Base-by-base conservation (phyloP, 2,888 invertebrate species). In the Epinotia bilunana region DNA sequence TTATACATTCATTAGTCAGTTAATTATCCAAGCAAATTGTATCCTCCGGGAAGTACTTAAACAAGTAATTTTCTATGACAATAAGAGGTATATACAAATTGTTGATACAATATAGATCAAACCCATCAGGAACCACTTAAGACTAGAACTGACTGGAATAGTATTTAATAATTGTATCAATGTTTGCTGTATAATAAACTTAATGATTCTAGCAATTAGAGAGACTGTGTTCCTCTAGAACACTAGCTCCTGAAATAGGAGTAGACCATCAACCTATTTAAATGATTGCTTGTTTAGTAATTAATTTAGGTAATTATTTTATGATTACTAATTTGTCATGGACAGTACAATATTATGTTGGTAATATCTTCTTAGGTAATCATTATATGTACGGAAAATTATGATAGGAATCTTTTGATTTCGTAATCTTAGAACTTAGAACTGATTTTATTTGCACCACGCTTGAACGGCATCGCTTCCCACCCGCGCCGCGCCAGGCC, bases 91-190 rank as follows among this genome's bases (percentile, higher is more conserved):
- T 39, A 39, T 77, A 72, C 77, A 77, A 77, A 79, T 77, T 78
- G 74, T 77, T 79, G 79, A 81, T 80, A 79, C 81, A 83, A 82
- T 78, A 68, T 58, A 79, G 80, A 80, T 69, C 78, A 76, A 81
- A 80, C 71, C 84, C 89, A 91, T 92, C 89, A 91, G 88, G 90
- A 89, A 88, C 86, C 90, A 88, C 87, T 92, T 91, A 91, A 81
- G 82, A 83, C 83, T 84, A 81, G 82, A 87, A 84, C 85, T n/a
- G 23, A 69, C 46, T 79, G 82, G 82, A 78, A 79, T 82, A 79
- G 78, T 83, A 82, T 83, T n/a, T 53, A 53, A 53, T n/a, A 53
- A 53, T 81, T 86, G 84, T 86, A 85, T 84, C 86, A 90, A 88
- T 89, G 87, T 89, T 88, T 87, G 83, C 86, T 76, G 77, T 80